Evolutionary conservation across 2,113 vertebrate species (phyloP).

Genomic region (Larimichthys polyactis): DNA sequence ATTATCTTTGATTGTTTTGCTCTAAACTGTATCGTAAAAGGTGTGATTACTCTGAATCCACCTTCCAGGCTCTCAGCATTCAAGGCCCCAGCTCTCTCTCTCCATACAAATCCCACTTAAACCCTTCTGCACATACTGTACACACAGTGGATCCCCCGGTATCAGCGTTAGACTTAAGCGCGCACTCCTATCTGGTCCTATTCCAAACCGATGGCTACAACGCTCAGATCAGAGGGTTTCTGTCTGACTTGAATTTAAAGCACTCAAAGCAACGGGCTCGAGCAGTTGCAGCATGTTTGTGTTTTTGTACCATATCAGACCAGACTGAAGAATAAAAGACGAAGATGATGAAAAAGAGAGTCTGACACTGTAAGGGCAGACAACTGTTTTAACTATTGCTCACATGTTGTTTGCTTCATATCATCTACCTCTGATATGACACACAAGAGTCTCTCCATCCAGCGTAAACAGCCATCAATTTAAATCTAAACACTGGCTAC

Average conservation of each 20-base stretch:
- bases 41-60: constrained; percentile 20
- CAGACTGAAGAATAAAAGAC: background rate
- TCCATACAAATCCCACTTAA: constrained; percentile 44
- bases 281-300: constrained; percentile 18
- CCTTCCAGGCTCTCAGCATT: background rate
- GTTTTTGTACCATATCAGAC: constrained; percentile 6
- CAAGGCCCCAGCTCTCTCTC: background rate
- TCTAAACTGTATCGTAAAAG: constrained; percentile 13
- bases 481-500: background rate
- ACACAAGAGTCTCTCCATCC: background rate
- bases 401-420: background rate
- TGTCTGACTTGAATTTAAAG: constrained; percentile 35
- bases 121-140: background rate
- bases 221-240: constrained; percentile 27
- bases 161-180: constrained; percentile 15
- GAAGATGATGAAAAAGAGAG: constrained; percentile 5
- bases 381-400: background rate
- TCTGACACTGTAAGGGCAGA: background rate
- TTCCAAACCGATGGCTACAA: constrained; percentile 3
- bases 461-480: background rate
- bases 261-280: background rate
- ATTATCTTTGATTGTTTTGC: background rate
- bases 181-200: constrained; percentile 14
- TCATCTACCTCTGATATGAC: background rate
- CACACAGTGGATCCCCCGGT: constrained; percentile 1